These are phyloP conservation scores for Rotaria socialis DNA, from an alignment of 2,888 invertebrate species.

Conservation along the genomic window DNA sequence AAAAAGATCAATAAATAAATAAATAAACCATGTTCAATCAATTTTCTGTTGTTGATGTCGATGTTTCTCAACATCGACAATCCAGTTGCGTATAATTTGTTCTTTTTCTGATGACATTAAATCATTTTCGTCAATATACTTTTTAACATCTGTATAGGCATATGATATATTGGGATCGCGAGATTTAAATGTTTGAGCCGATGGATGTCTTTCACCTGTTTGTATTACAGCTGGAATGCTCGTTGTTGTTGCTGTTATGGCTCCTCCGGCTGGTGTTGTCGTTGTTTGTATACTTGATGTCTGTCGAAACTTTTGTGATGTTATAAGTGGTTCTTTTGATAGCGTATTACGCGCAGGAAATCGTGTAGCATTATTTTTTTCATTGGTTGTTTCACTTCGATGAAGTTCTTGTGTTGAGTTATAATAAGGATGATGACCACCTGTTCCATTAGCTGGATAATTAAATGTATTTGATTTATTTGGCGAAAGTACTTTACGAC, in stretches of 20 bases:
- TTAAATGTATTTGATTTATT: background rate
- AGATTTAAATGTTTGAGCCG: constrained; percentile 51
- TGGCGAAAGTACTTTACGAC: background rate
- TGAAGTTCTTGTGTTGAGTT: background rate
- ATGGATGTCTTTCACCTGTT: constrained; percentile 6
- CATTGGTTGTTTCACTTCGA: background rate
- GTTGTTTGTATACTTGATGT: background rate
- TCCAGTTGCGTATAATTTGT: constrained; percentile 53
- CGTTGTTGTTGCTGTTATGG: too few relatives aligned
- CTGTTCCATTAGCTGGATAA: background rate
- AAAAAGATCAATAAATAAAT: too few relatives aligned
- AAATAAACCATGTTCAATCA: background rate
- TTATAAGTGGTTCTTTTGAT: background rate
- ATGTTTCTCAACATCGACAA: constrained; percentile 49
- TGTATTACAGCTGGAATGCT: too few relatives aligned
- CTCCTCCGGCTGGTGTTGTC: background rate
- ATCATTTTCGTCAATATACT: constrained; percentile 56
- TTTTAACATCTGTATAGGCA: constrained; percentile 54
- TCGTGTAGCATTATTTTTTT: background rate
- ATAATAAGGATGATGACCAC: background rate
- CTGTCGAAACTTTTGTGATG: background rate
- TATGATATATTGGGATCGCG: constrained; percentile 54
- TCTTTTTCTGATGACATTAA: constrained; percentile 53
- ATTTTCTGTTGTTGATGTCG: background rate
- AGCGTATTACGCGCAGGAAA: background rate